Conservation (phyloP, 2,113 vertebrate species). For the Macrotus californicus region DNA sequence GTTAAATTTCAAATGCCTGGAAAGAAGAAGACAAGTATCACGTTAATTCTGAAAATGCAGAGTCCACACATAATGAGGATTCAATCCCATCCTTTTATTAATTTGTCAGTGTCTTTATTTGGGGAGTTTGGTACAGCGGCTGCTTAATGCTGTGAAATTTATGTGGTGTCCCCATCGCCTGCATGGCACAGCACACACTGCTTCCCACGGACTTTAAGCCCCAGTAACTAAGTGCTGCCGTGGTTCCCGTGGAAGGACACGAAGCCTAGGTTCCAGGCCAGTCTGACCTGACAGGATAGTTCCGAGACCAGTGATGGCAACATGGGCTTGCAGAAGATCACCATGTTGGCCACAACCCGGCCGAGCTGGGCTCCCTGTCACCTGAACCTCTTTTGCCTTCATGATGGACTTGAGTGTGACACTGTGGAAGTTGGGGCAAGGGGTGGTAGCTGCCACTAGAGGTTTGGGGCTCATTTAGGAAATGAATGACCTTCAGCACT, state of each 20-base stretch:
- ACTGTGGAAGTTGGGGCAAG: rapidly evolving
- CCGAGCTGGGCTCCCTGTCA: too few species aligned
- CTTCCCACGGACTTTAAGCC: neutral
- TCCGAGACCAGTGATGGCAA: neutral
- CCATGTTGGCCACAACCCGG: rapidly evolving
- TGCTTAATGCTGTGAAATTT: neutral
- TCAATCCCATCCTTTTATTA: neutral
- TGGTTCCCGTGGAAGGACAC: neutral
- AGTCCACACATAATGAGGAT: neutral
- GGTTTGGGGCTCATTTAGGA: neutral
- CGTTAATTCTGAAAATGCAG: neutral
- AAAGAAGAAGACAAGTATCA: neutral
- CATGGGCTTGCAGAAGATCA: too few species aligned
- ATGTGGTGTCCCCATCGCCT: rapidly evolving
- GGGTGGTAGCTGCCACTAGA: neutral
- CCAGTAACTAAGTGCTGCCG: neutral
- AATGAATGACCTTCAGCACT: neutral
- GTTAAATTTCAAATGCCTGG: neutral
- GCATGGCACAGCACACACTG: rapidly evolving
- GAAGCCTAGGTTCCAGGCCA: neutral
- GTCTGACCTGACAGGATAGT: neutral
- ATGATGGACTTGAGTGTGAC: neutral
- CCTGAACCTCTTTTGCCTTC: neutral
- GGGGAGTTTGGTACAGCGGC: neutral
- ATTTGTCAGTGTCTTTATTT: neutral